Percentiles rank a stretch among this genome's conserved stretches.
phyloP scores from a whole-genome alignment of 1,140 invertebrate species.

The Trissolcus basalis region DNA sequence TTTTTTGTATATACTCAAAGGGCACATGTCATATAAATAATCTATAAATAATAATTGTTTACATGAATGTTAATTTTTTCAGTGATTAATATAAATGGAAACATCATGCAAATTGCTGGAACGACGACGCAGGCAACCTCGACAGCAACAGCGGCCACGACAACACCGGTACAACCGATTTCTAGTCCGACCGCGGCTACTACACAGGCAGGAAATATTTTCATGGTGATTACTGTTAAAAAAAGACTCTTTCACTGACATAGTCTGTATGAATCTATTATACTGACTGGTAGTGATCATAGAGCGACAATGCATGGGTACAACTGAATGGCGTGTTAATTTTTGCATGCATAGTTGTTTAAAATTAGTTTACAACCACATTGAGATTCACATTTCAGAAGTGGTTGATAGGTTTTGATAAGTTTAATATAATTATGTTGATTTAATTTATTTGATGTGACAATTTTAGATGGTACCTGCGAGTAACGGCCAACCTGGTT shows the following conservation, averaged over 20 bases:
- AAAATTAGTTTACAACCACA: no score
- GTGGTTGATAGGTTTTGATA: no score
- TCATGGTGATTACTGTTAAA: conserved; percentile 77
- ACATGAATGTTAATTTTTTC: conserved; percentile 64
- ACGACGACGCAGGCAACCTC: conserved; percentile 73
- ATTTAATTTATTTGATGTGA: conserved; percentile 2
- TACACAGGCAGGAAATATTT: conserved; percentile 83
- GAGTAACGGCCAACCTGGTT: conserved; percentile 77
- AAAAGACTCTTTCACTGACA: conserved; percentile 69
- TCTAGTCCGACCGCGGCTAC: conserved; percentile 79
- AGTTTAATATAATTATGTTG: no score
- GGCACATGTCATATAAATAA: no score
- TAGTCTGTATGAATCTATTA: conserved; percentile 67
- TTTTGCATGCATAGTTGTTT: no score
- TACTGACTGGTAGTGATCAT: conserved; percentile 71
- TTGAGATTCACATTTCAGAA: no score
- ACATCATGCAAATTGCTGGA: conserved; percentile 81
- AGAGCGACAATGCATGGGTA: conserved; percentile 66
- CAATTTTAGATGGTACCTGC: conserved; percentile 80
- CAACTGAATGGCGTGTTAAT: neutral
- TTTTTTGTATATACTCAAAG: no score
- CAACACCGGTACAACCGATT: conserved; percentile 74
- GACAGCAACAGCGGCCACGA: conserved; percentile 72
- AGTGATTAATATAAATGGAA: conserved; percentile 86
- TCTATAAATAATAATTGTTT: no score